Evolutionary conservation across 1,140 invertebrate species (phyloP), one percentile per base, ranked within the genome.

Genomic region (Phocides pigmalion): DNA sequence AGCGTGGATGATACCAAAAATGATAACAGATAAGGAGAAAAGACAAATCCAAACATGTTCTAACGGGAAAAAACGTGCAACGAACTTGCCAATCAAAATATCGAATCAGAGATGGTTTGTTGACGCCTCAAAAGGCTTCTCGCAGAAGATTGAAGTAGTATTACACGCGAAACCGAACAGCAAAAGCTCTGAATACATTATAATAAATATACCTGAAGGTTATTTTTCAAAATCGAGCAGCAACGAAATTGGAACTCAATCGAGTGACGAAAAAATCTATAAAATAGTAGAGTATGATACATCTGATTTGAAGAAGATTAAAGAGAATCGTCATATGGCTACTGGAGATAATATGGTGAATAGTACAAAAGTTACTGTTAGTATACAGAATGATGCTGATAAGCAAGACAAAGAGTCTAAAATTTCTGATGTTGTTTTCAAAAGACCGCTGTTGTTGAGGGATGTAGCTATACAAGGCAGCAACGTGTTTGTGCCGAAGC

Each of bases 251-350:
- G 41, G 37, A 19, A 72, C 15, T 41, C 63, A 75, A 20, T 73
- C 76, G 0, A 89, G 81, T 46, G 77, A 85, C 49, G 84, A 89
- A 70, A 68, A 87, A 76, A 81, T 89, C 19, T 89, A 74, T 62
- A 85, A 88, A 59, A 79, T 90, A 25, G 70, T 85, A 9, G 84
- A 90, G 62, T 88, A 90, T 66, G 84, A 88, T 61, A 75, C 73
- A 16, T 54, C 64, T 4, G 47, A 72, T 47, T 61, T 66, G 20
- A 74, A 69, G 66, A 74, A 65, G 17, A 51, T 39, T 1, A 73
- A 62, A 25, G 66, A 53, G 22, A 37, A 54, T 25, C 39, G 44
- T 41, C 59, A 64, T 32, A 64, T 74, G 12, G 66, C 74, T 9
- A 73, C 62, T 11, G 68, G 66, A 11, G 69, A 79, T 61, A 19